Base-by-base conservation (phyloP, 2,888 invertebrate species). In the Thecophora atra region DNA sequence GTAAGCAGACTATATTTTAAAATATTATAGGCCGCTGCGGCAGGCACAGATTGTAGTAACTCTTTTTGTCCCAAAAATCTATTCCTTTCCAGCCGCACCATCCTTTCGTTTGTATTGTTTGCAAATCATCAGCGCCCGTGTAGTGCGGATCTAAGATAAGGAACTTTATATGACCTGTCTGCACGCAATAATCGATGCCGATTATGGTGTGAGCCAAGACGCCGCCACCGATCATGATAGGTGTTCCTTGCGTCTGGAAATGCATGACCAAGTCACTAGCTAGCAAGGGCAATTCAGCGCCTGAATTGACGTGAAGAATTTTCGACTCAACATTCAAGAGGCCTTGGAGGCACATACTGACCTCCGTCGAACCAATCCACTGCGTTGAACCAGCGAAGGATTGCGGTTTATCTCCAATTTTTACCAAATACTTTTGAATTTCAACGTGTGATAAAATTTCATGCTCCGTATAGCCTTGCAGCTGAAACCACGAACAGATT, bases 191-290 rank as follows among this genome's bases (percentile, higher is more conserved):
- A 83, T 96, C 94, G 1, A 99, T 92, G 2, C 99, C 99, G 71
- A 99, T 88, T 78, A 99, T 98, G 60, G 99, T 99, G 84, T 99
- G 99, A 1, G 99, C 99, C 79, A 98, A 88, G 51, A 97, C 96
- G 76, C 98, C 99, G 26, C 99, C 99, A 91, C 98, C 99, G 79
- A 99, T 98, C 99, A 99, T 99, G 73, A 99, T 91, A 26, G 99
- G 99, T 37, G 96, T 95, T 67, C 99, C 99, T 81, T 97, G 93
- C 60, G 91, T 93, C 79, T 93, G 90, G 84, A 99, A 99, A 88
- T 99, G 99, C 83, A 92, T 89, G 3, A 93, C 89, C 75, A 99
- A 87, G 82, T 97, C 95, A 30, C 94, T 90, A 7, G 93, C 95
- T 81, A 94, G 91, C 42, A 89, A 89, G 7, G 90, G 89, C 85